phyloP scores from a whole-genome alignment of 2,113 vertebrate genomes.

The Syngnathoides biaculeatus region DNA sequence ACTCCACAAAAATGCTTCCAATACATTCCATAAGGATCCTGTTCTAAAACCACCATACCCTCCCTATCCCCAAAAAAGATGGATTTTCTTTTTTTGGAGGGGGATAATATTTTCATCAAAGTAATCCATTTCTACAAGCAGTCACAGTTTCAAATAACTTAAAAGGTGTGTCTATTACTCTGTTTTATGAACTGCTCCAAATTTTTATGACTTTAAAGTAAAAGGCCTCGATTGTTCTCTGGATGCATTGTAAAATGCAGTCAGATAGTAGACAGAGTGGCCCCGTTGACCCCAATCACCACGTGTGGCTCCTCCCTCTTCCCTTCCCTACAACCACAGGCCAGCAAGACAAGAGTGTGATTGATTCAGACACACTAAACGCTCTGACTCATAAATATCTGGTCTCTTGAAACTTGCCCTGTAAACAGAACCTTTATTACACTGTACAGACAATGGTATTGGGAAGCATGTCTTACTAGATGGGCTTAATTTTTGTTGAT shows the following conservation, averaged over 20 bases:
- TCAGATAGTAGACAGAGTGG: conserved; percentile 5
- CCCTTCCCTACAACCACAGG: conserved; percentile 27
- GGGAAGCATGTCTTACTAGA: background rate
- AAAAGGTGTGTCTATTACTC: background rate
- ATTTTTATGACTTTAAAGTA: background rate
- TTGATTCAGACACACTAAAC: conserved; percentile 69
- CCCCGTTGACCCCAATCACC: conserved; percentile 41
- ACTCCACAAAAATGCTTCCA: background rate
- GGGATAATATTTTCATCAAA: background rate
- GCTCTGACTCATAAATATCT: conserved; percentile 69
- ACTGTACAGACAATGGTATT: background rate
- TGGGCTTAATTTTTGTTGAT: too few relatives aligned
- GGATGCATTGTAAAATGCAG: background rate
- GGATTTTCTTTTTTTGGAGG: too few relatives aligned
- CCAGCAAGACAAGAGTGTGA: conserved; percentile 66
- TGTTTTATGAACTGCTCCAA: background rate
- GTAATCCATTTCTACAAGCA: background rate
- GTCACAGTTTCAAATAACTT: background rate
- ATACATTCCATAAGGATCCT: background rate
- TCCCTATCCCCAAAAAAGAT: background rate
- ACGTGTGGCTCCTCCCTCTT: conserved; percentile 44
- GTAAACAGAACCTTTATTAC: background rate
- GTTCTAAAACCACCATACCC: background rate
- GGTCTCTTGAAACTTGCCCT: background rate
- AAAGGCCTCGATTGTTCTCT: background rate